Evolutionary conservation across 2,888 invertebrate species (phyloP).

Genomic region (Pollenia labialis): DNA sequence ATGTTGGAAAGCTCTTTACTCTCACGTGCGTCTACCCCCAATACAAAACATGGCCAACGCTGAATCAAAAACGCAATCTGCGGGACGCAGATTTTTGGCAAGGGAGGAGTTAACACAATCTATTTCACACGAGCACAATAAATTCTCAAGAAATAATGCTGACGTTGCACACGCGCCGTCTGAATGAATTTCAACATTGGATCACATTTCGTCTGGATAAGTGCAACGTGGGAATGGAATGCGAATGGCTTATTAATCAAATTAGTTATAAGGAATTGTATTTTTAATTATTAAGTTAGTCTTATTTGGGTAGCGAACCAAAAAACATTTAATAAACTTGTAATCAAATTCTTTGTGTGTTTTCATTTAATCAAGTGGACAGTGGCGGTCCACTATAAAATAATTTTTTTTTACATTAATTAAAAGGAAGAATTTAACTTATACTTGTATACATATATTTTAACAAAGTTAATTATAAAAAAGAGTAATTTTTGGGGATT

Average conservation of each 20-base stretch:
- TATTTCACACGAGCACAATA: background rate
- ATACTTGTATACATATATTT: no score
- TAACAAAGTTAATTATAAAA: no score
- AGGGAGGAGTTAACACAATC: background rate
- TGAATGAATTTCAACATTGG: background rate
- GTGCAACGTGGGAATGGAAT: background rate
- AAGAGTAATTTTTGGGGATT: no score
- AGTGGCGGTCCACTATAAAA: no score
- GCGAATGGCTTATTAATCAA: conserved; percentile 5
- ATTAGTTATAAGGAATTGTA: conserved; percentile 2
- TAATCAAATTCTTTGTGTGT: no score
- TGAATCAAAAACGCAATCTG: background rate
- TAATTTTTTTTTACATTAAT: no score
- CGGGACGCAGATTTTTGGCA: no score
- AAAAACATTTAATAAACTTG: no score
- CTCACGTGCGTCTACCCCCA: background rate
- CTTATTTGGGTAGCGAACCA: no score
- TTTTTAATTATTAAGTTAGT: conserved; percentile 4
- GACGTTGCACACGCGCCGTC: conserved; percentile 3
- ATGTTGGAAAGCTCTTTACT: conserved; percentile 1
- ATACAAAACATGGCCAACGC: background rate
- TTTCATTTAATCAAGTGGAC: no score
- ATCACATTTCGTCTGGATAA: conserved; percentile 1
- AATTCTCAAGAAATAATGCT: conserved; percentile 9
- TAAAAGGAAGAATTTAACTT: no score